Evolutionary conservation across 2,888 invertebrate species (phyloP).

Genomic region (Watsonalla binaria): DNA sequence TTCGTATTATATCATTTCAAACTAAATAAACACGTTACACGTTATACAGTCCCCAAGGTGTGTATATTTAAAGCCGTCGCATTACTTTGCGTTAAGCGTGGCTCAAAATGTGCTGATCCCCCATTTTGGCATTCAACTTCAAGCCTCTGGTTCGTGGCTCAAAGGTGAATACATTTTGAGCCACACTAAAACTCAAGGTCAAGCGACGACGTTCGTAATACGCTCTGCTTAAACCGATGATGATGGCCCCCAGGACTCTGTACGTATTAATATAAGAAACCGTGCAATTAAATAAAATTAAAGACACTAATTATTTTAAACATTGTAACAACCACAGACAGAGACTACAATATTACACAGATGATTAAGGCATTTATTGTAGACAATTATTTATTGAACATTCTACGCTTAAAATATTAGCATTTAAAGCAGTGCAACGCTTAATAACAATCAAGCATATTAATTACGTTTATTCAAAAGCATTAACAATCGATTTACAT

Average conservation of each 20-base stretch:
- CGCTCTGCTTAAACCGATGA: too few species aligned
- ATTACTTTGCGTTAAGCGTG: too few species aligned
- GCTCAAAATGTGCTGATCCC: too few species aligned
- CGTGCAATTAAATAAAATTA: conserved; percentile 1
- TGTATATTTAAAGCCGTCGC: too few species aligned
- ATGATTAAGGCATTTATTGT: conserved; percentile 52
- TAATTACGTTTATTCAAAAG: conserved; percentile 19
- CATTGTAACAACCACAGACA: conserved; percentile 42
- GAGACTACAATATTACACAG: conserved; percentile 43
- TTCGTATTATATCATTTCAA: background rate
- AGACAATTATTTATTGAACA: conserved; percentile 51
- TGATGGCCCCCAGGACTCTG: too few species aligned
- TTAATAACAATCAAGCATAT: conserved; percentile 49
- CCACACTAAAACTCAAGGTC: too few species aligned
- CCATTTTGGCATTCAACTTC: too few species aligned
- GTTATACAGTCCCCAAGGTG: too few species aligned
- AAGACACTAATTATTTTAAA: conserved; percentile 26
- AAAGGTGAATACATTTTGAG: too few species aligned
- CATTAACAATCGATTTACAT: conserved; percentile 18
- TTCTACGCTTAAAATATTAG: conserved; percentile 46
- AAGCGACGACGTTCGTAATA: too few species aligned
- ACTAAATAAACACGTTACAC: too few species aligned
- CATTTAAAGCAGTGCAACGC: conserved; percentile 57
- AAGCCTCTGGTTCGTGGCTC: too few species aligned
- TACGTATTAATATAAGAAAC: background rate